phyloP scores from a whole-genome alignment of 2,888 invertebrate genomes.

The Adelognathus sp. region DNA sequence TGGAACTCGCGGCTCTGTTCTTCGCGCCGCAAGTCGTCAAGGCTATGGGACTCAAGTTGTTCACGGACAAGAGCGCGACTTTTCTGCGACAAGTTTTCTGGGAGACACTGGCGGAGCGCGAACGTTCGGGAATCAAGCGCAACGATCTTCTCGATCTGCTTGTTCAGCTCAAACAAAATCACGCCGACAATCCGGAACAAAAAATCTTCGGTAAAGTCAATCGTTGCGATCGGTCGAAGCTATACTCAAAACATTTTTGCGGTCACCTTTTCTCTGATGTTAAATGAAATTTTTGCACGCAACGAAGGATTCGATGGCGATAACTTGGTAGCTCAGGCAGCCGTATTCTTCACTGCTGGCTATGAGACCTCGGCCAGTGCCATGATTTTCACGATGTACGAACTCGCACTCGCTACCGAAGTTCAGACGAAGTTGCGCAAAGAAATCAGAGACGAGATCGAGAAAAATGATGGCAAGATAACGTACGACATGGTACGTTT shows the following conservation, averaged over 20 bases:
- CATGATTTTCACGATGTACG: conserved; percentile 68
- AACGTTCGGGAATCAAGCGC: conserved; percentile 76
- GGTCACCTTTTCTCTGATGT: too few species aligned
- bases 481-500: conserved; percentile 71
- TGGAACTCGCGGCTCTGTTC: conserved; percentile 79
- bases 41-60: conserved; percentile 76
- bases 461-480: conserved; percentile 64
- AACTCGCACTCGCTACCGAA: conserved; percentile 67
- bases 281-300: too few species aligned
- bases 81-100: conserved; percentile 81
- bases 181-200: conserved; percentile 52
- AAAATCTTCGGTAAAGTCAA: too few species aligned
- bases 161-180: conserved; percentile 77
- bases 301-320: conserved; percentile 73
- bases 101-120: conserved; percentile 79
- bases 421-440: conserved; percentile 66
- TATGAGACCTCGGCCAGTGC: conserved; percentile 73
- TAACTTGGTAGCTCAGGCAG: conserved; percentile 71
- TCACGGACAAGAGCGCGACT: conserved; percentile 72
- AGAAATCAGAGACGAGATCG: conserved; percentile 65
- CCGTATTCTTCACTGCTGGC: conserved; percentile 71
- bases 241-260: too few species aligned
- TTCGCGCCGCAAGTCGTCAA: conserved; percentile 80
- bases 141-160: conserved; percentile 82
- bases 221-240: too few species aligned